Conservation (phyloP, 2,113 vertebrate species). For the Neotoma lepida region DNA sequence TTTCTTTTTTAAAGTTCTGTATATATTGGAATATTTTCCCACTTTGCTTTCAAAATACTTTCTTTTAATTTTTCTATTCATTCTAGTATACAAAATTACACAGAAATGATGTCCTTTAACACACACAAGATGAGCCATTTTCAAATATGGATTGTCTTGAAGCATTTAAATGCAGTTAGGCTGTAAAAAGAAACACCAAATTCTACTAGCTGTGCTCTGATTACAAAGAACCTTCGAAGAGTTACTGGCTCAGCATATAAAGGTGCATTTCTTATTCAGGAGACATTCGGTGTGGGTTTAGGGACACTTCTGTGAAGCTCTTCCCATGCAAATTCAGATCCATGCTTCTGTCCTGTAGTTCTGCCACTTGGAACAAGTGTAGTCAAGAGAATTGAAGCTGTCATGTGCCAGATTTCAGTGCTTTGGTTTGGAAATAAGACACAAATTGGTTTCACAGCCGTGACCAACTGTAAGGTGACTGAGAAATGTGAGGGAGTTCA, state of each 20-base stretch:
- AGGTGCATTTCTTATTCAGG: neutral
- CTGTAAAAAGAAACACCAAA: slow-evolving; percentile 27
- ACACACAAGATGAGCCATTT: slow-evolving; percentile 1
- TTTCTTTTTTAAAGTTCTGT: slow-evolving; percentile 51
- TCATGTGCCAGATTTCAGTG: slow-evolving; percentile 21
- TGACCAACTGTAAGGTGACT: neutral
- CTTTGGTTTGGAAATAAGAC: slow-evolving; percentile 57
- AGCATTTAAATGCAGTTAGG: slow-evolving; percentile 46
- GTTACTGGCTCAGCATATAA: neutral
- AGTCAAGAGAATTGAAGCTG: slow-evolving; percentile 37
- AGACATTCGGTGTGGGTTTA: neutral
- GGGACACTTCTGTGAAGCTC: neutral
- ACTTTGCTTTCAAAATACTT: slow-evolving; percentile 27
- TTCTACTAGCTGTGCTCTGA: slow-evolving; percentile 35
- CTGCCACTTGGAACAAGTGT: slow-evolving; percentile 29
- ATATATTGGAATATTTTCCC: slow-evolving; percentile 39
- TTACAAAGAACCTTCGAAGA: neutral
- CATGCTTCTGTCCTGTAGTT: neutral
- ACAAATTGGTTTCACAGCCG: slow-evolving; percentile 22
- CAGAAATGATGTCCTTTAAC: neutral
- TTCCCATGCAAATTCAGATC: neutral
- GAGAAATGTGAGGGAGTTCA: neutral
- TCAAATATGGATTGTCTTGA: slow-evolving; percentile 43
- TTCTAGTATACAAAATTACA: slow-evolving; percentile 1
- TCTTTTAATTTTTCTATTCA: slow-evolving; percentile 36